These are phyloP conservation scores for Botrylloides violaceus DNA, from an alignment of 23 tunicate genomes.

Conservation along the genomic window DNA sequence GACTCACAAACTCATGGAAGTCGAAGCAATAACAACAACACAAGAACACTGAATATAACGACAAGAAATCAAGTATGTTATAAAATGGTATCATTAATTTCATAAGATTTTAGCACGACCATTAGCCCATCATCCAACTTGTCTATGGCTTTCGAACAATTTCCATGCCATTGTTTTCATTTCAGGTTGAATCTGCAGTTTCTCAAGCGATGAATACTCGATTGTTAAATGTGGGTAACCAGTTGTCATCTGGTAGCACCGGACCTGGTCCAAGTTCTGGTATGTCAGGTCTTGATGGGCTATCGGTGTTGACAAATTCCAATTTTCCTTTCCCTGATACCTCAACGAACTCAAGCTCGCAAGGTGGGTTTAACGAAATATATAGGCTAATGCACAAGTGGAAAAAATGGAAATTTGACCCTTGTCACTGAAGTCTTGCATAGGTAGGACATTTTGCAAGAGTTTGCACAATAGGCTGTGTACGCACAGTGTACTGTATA, in stretches of 20 bases:
- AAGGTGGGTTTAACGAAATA: background rate
- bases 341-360: background rate
- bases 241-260: background rate
- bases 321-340: background rate
- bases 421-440: too few species aligned
- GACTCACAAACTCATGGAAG: slow-evolving; percentile 7
- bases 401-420: too few species aligned
- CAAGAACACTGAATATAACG: background rate
- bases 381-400: too few species aligned
- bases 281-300: background rate
- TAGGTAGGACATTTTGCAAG: too few species aligned
- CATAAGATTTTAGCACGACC: background rate
- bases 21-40: background rate
- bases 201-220: background rate
- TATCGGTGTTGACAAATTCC: background rate
- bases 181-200: background rate
- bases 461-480: too few species aligned
- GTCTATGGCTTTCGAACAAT: too few species aligned
- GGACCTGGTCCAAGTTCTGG: background rate
- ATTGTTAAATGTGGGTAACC: background rate
- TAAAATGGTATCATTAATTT: background rate
- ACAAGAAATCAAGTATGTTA: background rate
- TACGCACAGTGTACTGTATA: too few species aligned
- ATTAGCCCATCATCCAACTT: too few species aligned
- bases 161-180: background rate